Base-by-base conservation (phyloP, 2,888 invertebrate species). In the Drosophila nigricruria region DNA sequence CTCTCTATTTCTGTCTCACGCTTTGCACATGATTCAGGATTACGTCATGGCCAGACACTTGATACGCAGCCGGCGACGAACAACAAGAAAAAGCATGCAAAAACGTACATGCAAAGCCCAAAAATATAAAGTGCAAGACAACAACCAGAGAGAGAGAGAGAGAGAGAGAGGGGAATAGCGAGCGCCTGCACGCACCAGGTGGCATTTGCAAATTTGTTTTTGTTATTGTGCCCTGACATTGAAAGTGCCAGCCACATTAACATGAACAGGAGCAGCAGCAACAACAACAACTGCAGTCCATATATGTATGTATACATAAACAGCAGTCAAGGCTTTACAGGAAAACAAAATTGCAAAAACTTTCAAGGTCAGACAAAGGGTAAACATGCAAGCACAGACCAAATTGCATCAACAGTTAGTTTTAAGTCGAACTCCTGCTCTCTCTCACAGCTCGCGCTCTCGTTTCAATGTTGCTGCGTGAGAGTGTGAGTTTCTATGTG, bases 291-390 rank as follows among this genome's bases (percentile, higher is more conserved):
- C 40, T 76, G 78, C 88, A 82, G 71, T 43, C 77, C 73, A 20
- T 34, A 32, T 16, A 57, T 38, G 3, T 2, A 9, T 38, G 18
- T 18, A 16, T 38, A n/a, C 12, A 23, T 23, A 16, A 23, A 45
- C 14, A 23, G 3, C 50, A 45, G 60, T 54, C 49, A 54, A 5
- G 34, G 50, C 47, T 38, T 50, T 9, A 36, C 42, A 36, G 18
- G 18, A 56, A 38, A 49, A 27, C 6, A 40, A 27, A 45, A 27
- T 18, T 25, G 34, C 23, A 36, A 30, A 65, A 75, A 49, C 50
- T 74, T 81, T 86, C 89, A 86, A 88, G 89, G 85, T 88, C 74
- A 88, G 45, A 27, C 67, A 75, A 78, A 88, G 85, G 88, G 83
- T 86, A 86, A 77, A 27, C 40, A 20, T n/a, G 32, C 30, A 67